Base-by-base conservation (phyloP, 2,888 invertebrate species). In the Galerucella pusilla region DNA sequence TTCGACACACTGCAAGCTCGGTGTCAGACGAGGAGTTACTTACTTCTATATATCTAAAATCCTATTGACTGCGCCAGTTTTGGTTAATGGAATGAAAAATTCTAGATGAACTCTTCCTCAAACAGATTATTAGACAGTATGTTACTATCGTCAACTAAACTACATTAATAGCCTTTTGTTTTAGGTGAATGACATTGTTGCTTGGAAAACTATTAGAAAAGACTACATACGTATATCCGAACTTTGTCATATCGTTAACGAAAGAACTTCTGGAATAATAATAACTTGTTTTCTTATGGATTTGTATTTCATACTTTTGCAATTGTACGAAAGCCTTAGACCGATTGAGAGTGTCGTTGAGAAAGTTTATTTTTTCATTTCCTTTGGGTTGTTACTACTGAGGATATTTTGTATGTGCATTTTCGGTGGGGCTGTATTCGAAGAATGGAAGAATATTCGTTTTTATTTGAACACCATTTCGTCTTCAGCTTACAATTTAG, bases 271-370 rank as follows among this genome's bases (percentile, higher is more conserved):
- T 1, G 88, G 89, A 16, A 87, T 94, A 71, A 89, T 94, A 0
- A 85, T 94, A 0, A 83, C 94, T 3, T 92, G 93, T 0, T 93
- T 93, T 80, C 88, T 91, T 12, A 92, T 91, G 78, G 93, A 94
- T 85, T 88, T 94, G 68, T 94, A 92, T 84, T 94, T 93, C 83
- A 92, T 94, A 78, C 92, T 94, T 75, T 88, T 93, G 60, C 93
- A 94, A 83, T 87, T 94, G 11, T 94, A 93, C 81, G 89, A 92
- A 81, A 92, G 92, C 25, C 89, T 93, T 85, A 89, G 90, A 46
- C 73, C 77, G 78, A 79, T 80, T 11, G 78, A 77, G n/a, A 81
- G 80, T 68, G 75, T 75, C 20, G 75, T 84, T 10, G 81, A 84
- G 74, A 83, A 83, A 71, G 60, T 84, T 5, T 86, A 86, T 73